phyloP scores from a whole-genome alignment of 2,113 vertebrate species.

The Catharus bicknelli region DNA sequence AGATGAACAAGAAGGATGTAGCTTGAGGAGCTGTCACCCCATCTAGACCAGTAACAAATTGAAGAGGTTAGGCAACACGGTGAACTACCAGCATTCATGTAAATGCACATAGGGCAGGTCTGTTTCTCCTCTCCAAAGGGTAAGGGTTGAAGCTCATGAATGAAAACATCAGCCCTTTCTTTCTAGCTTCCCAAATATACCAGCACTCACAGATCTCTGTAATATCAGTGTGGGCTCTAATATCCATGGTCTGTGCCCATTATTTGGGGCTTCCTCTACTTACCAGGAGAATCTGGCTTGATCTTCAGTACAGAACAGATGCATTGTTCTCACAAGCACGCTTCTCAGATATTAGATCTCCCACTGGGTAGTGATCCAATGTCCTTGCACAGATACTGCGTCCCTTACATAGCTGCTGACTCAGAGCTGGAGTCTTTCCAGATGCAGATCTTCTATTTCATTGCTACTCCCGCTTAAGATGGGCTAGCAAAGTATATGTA shows the following conservation, averaged over 20 bases:
- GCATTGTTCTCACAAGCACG: neutral
- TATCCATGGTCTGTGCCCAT: neutral
- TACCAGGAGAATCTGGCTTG: neutral
- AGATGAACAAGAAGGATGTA: neutral
- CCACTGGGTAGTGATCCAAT: neutral
- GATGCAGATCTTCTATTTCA: neutral
- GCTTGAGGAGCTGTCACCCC: neutral
- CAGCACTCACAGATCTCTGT: neutral
- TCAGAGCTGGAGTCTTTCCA: neutral
- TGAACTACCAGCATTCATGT: rapidly evolving
- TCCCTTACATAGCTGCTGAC: neutral
- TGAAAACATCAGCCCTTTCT: neutral
- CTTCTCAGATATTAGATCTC: neutral
- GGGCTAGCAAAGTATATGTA: neutral
- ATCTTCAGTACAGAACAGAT: neutral
- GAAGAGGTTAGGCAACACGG: neutral
- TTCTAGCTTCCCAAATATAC: neutral
- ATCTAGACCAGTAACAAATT: neutral
- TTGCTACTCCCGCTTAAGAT: neutral
- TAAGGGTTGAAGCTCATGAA: neutral
- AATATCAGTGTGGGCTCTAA: neutral
- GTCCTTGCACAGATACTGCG: rapidly evolving
- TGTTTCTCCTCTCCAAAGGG: neutral
- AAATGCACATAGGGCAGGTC: neutral
- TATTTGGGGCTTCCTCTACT: neutral